Percentiles rank a stretch among this genome's conserved stretches.
Conservation (phyloP, 2,113 vertebrate genomes). For the Lanius ludovicianus region DNA sequence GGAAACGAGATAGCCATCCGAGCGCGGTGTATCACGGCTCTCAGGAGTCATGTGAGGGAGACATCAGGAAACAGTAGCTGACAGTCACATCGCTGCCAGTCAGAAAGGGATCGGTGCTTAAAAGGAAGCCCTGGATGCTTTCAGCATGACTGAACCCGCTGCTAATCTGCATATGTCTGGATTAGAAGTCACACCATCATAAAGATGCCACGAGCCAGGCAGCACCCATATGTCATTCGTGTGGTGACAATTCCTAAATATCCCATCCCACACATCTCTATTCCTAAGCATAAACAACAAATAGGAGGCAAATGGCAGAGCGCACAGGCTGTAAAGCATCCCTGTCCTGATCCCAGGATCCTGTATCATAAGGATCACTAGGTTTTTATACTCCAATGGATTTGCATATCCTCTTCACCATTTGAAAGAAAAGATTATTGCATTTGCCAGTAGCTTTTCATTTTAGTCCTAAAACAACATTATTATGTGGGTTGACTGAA, state of each 20-base stretch:
- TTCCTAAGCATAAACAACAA: constrained; percentile 16
- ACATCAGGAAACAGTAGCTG: constrained; percentile 62
- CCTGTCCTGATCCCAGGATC: background rate
- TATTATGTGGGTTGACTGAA: constrained; percentile 34
- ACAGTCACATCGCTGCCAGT: constrained; percentile 48
- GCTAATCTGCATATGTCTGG: constrained; percentile 56
- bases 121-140: constrained; percentile 59
- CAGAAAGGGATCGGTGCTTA: constrained; percentile 45
- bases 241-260: constrained; percentile 55
- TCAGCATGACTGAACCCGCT: constrained; percentile 31
- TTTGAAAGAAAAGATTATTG: constrained; percentile 14
- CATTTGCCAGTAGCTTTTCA: background rate
- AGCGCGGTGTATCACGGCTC: background rate
- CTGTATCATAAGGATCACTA: background rate
- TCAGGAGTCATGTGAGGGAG: constrained; percentile 68
- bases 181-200: constrained; percentile 66
- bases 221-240: constrained; percentile 38
- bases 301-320: constrained; percentile 40
- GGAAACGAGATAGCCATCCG: constrained; percentile 24
- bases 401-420: background rate
- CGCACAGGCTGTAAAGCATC: background rate
- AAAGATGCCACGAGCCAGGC: constrained; percentile 55
- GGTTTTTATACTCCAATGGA: background rate
- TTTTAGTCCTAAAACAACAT: constrained; percentile 26
- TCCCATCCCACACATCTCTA: constrained; percentile 36